Conservation (phyloP, 2,797 vertebrate genomes). For the Morelia viridis region DNA sequence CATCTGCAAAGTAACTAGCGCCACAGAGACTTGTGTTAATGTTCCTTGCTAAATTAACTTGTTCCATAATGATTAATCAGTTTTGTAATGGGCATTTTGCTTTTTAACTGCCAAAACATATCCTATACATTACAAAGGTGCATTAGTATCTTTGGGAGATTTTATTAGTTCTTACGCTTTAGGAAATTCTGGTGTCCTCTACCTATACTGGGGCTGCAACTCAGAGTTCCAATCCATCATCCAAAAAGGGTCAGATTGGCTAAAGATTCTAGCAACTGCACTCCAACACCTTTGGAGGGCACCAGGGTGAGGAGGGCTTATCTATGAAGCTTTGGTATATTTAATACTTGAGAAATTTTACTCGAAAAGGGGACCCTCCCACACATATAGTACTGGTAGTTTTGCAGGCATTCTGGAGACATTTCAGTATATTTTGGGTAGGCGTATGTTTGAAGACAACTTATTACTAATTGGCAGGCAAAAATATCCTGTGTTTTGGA, state of each 20-base stretch:
- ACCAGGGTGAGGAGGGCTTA: neutral
- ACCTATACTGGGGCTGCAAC: neutral
- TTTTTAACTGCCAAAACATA: neutral
- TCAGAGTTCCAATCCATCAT: neutral
- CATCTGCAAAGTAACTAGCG: slow-evolving; percentile 2
- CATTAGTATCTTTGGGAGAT: neutral
- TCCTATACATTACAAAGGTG: neutral
- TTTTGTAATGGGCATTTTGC: slow-evolving; percentile 1
- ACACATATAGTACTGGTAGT: rapidly evolving
- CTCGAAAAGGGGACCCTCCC: neutral
- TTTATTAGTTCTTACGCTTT: neutral
- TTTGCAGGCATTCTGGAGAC: neutral
- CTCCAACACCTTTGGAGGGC: neutral
- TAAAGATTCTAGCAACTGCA: neutral
- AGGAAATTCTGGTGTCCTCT: neutral
- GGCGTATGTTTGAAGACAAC: neutral
- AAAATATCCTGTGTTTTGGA: neutral
- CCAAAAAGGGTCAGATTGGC: neutral
- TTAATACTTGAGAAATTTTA: rapidly evolving
- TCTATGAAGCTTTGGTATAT: neutral
- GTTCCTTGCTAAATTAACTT: slow-evolving; percentile 56
- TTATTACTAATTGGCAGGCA: neutral
- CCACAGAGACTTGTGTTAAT: slow-evolving; percentile 28
- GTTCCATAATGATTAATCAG: slow-evolving; percentile 50
- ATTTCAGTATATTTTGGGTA: neutral